Evolutionary conservation across 2,113 vertebrate species (phyloP), one percentile per base, ranked within the genome.

Genomic region (Anser brachyrhynchus): DNA sequence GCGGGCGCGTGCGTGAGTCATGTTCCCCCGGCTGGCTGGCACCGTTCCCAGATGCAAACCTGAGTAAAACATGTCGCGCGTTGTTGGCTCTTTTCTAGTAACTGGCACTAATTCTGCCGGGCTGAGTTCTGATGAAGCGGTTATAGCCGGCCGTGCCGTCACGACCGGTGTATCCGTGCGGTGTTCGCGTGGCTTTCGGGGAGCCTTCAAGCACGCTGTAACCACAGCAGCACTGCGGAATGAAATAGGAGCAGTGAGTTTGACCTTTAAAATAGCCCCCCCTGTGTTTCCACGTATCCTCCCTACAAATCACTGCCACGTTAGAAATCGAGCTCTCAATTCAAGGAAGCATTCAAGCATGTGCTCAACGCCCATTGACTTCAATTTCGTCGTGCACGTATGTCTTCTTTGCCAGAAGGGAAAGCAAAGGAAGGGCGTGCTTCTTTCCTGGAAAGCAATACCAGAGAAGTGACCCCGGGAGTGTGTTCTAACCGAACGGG

Each of bases 21-120:
- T 57, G 79, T 78, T 90, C 90, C 80, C 83, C 88, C 81, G 1
- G 0, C 65, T 65, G 85, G 65, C 70, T 97, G 96, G 95, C 96
- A 31, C 85, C 4, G 26, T 84, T 90, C 95, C 95, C 95, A 78
- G 92, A 57, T 69, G 76, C 39, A 1, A 92, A 95, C 94, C 92
- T 65, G 85, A 93, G 92, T 95, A 81, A 89, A 96, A 96, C 95
- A 92, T 57, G 95, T 97, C 93, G 95, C 73, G 70, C 88, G 0
- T 61, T 96, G 86, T 94, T 96, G 93, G 73, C 72, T 94, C 88
- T 87, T 93, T 89, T 87, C 61, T 79, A 84, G 95, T 49, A 79
- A 65, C 94, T 91, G 93, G 91, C 96, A 95, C 81, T 79, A 43
- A 61, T 90, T 91, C 89, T 95, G 91, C 94, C 29, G 15, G 29